phyloP scores from a whole-genome alignment of 2,888 invertebrate genomes.

The Ligdia adustata region DNA sequence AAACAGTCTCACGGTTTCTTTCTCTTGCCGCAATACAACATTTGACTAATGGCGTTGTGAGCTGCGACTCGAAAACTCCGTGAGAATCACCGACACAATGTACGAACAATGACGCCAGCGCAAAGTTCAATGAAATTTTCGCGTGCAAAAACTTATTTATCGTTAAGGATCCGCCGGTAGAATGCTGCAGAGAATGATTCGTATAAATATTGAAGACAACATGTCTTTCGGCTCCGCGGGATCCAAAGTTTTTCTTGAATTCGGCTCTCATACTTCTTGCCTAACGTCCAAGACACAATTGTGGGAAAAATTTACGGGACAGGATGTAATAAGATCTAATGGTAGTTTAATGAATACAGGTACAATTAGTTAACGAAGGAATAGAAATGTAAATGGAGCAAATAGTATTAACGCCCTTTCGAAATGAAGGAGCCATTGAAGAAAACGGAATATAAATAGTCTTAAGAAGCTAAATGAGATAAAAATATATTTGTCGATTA shows the following conservation, averaged over 20 bases:
- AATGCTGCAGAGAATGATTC: constrained; percentile 29
- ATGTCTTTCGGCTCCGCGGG: constrained; percentile 5
- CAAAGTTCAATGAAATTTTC: constrained; percentile 49
- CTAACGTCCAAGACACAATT: constrained; percentile 31
- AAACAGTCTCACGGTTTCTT: constrained; percentile 65
- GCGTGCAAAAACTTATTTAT: constrained; percentile 38
- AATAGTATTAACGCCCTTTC: constrained; percentile 30
- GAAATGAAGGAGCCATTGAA: constrained; percentile 24
- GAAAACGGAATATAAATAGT: constrained; percentile 28
- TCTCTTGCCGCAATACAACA: constrained; percentile 53
- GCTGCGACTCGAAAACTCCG: constrained; percentile 47
- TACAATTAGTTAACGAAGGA: constrained; percentile 42
- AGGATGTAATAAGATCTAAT: constrained; percentile 41
- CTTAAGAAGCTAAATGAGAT: constrained; percentile 13
- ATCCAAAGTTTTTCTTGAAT: constrained; percentile 17
- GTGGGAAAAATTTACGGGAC: constrained; percentile 38
- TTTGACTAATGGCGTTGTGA: constrained; percentile 55
- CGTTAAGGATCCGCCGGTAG: constrained; percentile 15
- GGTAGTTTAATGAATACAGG: constrained; percentile 31
- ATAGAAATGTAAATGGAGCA: constrained; percentile 44
- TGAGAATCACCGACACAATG: constrained; percentile 52
- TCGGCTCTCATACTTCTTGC: constrained; percentile 12
- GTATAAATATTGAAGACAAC: constrained; percentile 18
- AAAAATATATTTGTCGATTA: too few relatives aligned
- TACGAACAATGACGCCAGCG: constrained; percentile 41